A percentile compares a stretch with the other conserved stretches of the same genome.
phyloP scores from a whole-genome alignment of 1,140 invertebrate species.

The Aphelinus certus region DNA sequence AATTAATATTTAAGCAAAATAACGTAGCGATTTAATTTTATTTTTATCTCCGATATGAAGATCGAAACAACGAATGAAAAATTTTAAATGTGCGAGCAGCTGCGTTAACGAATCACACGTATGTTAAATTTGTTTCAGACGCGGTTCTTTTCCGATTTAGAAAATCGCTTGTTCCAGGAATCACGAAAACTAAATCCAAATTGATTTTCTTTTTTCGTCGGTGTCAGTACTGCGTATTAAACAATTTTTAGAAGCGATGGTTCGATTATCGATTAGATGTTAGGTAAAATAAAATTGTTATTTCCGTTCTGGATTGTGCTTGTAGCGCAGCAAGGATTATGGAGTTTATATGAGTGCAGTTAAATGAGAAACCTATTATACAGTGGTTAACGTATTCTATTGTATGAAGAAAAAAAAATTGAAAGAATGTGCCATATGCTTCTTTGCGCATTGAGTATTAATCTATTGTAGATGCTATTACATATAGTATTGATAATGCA shows the following conservation, averaged over 20 bases:
- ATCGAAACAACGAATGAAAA: slow-evolving; percentile 43
- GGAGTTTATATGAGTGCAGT: slow-evolving; percentile 35
- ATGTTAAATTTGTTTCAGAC: slow-evolving; percentile 42
- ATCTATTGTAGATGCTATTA: slow-evolving; percentile 60
- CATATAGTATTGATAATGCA: slow-evolving; percentile 56
- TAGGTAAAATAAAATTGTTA: slow-evolving; percentile 27
- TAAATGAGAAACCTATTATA: slow-evolving; percentile 38
- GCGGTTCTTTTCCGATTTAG: slow-evolving; percentile 38
- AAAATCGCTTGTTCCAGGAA: slow-evolving; percentile 40
- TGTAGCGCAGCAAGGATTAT: slow-evolving; percentile 38
- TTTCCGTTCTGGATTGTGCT: slow-evolving; percentile 41
- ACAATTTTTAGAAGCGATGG: slow-evolving; percentile 19
- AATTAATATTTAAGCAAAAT: slow-evolving; percentile 66
- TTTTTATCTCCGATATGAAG: slow-evolving; percentile 36
- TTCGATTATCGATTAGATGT: slow-evolving; percentile 11
- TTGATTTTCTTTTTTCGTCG: slow-evolving; percentile 38
- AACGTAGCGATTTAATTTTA: slow-evolving; percentile 56
- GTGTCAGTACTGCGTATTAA: slow-evolving; percentile 32
- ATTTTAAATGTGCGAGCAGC: slow-evolving; percentile 50
- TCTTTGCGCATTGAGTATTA: slow-evolving; percentile 54
- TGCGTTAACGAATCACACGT: slow-evolving; percentile 48
- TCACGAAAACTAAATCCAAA: slow-evolving; percentile 41
- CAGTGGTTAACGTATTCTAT: slow-evolving; percentile 45
- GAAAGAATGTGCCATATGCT: slow-evolving; percentile 50
- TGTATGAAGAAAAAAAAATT: slow-evolving; percentile 49